Percentiles rank a stretch among this genome's conserved stretches.
phyloP scores from a whole-genome alignment of 1,140 invertebrate genomes.

The Choristoneura fumiferana region DNA sequence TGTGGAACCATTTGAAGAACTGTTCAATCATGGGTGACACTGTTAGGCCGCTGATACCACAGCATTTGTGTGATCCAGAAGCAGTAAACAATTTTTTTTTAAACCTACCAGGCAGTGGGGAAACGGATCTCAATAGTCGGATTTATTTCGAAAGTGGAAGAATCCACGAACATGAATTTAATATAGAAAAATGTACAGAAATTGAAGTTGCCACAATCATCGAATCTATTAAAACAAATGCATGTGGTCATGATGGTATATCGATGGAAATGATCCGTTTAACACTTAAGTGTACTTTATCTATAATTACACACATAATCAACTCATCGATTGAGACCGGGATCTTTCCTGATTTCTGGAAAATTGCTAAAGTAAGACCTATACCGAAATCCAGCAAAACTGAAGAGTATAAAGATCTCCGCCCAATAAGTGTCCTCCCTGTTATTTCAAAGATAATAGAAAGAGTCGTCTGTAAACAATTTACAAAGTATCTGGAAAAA shows the following conservation, averaged over 20 bases:
- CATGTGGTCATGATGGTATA: no score
- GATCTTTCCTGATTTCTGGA: constrained; percentile 22
- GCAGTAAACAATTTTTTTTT: constrained; percentile 13
- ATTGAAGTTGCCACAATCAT: neutral
- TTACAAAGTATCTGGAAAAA: constrained; percentile 19
- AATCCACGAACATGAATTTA: neutral
- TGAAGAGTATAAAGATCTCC: constrained; percentile 24
- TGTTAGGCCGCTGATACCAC: neutral
- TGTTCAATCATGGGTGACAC: neutral
- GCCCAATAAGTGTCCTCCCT: constrained; percentile 30
- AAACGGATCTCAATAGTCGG: neutral
- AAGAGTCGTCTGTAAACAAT: constrained; percentile 28
- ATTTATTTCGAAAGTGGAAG: neutral
- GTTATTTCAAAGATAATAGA: no score
- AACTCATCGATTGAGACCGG: no score
- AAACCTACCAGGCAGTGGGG: neutral
- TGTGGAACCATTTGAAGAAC: constrained; percentile 7
- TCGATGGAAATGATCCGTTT: constrained; percentile 3
- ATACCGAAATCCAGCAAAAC: no score
- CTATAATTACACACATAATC: no score
- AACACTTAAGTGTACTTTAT: neutral
- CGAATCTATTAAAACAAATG: neutral
- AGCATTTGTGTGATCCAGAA: constrained; percentile 7
- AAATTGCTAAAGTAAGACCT: constrained; percentile 25
- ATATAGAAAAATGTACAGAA: neutral